Base-by-base conservation (phyloP, 2,888 invertebrate genomes). In the Laspeyria flexula region DNA sequence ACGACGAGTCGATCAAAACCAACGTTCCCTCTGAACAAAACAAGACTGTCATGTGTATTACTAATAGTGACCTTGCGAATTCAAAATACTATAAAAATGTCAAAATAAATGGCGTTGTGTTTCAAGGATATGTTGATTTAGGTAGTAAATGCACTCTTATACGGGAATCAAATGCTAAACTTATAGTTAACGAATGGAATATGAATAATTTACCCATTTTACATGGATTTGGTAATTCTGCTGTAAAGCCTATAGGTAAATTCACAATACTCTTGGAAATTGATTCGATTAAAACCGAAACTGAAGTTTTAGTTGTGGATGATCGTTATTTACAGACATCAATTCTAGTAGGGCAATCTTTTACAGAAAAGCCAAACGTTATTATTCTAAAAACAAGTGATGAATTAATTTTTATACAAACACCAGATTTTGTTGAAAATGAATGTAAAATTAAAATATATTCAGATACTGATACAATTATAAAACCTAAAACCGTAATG, bases 281-380 rank as follows among this genome's bases (percentile, higher is more conserved):
- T n/a, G 39, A 9, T 6, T 16, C 9, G 7, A 23, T 39, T 11
- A 39, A 31, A 39, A 9, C 12, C n/a, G 39, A 45, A 15, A 38
- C 45, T 0, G 39, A 45, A 35, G 4, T 35, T 35, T 11, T 43
- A 27, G 18, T 43, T 21, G 21, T 21, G 5, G 5, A 21, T 21
- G 21, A 21, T 21, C 21, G 5, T 21, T 21, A 21, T 21, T 21
- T 21, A 21, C 21, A 21, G 21, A 21, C 21, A n/a, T 1, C 43
- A 43, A 35, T 43, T 35, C 27, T 43, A 35, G 27, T 43, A 12
- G 43, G 34, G 10, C 43, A 43, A 18, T 43, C 43, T 0, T 43
- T 43, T 30, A 43, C 43, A 2, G 43, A 43, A 43, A 43, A 43
- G 25, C 27, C 34, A 34, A 41, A 43, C 7, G 34, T 43, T 6